Evolutionary conservation across 2,113 vertebrate genomes (phyloP).

Genomic region (Crotalus tigris): DNA sequence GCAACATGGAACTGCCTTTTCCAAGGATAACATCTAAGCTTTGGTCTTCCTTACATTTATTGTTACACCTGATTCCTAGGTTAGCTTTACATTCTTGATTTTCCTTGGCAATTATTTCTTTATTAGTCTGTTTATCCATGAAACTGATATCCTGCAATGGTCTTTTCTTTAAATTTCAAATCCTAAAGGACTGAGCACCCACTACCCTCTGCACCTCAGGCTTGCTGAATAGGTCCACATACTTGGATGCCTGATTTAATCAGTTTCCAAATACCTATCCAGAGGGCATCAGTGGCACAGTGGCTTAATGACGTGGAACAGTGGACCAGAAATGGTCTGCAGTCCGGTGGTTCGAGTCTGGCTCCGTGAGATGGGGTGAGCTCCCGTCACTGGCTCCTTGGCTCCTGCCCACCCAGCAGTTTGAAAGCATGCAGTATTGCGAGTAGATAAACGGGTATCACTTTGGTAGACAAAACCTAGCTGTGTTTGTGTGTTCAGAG

Average conservation of each 20-base stretch:
- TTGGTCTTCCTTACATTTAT: neutral
- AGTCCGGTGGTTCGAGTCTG: neutral
- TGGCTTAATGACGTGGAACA: neutral
- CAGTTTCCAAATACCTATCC: neutral
- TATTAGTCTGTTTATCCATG: neutral
- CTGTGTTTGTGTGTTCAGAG: neutral
- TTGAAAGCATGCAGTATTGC: neutral
- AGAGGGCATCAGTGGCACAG: neutral
- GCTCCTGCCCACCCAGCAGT: neutral
- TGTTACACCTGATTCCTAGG: neutral
- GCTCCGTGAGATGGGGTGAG: neutral
- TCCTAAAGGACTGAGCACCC: neutral
- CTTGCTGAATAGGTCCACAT: neutral
- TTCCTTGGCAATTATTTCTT: neutral
- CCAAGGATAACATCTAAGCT: neutral
- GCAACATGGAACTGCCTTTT: neutral
- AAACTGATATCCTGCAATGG: neutral
- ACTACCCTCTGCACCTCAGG: neutral
- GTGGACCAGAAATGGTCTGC: neutral
- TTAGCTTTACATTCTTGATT: neutral
- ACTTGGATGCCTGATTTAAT: neutral
- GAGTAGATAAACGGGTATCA: neutral
- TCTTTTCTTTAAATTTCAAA: neutral
- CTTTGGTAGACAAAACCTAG: neutral
- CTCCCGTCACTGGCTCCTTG: neutral